Conservation (phyloP, 2,888 invertebrate genomes). For the Pycnomerus fuliginosus region DNA sequence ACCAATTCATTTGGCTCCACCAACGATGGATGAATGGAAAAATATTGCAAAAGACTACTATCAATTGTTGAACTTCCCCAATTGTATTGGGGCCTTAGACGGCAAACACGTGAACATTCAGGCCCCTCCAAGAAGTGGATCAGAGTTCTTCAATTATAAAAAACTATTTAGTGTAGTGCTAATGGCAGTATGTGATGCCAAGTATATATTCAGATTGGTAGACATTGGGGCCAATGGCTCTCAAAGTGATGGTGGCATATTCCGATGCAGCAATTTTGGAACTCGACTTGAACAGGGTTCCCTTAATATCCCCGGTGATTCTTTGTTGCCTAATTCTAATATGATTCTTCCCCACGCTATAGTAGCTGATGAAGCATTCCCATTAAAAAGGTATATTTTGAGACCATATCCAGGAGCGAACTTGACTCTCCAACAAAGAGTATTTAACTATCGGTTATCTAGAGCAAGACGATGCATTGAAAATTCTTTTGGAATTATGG, state of each 20-base stretch:
- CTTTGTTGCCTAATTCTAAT: neutral
- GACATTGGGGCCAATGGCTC: conserved; percentile 4
- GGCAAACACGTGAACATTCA: conserved; percentile 24
- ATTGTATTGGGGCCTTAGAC: conserved; percentile 26
- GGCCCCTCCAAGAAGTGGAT: neutral
- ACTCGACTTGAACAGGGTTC: neutral
- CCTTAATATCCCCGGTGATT: neutral
- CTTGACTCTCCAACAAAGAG: neutral
- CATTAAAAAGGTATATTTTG: neutral
- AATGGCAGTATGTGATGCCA: neutral
- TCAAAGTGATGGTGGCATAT: conserved; percentile 2
- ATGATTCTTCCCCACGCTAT: neutral
- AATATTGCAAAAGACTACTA: neutral
- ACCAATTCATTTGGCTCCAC: neutral
- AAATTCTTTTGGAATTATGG: neutral
- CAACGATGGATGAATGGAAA: neutral
- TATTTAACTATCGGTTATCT: neutral
- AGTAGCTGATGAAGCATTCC: conserved; percentile 2
- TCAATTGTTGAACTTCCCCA: conserved; percentile 29
- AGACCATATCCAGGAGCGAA: neutral
- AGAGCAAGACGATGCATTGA: neutral
- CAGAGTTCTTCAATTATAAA: neutral
- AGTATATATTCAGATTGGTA: conserved; percentile 1
- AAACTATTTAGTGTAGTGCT: neutral
- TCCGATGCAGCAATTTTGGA: neutral